A percentile compares a stretch with the other conserved stretches of the same genome.
Conservation (phyloP, 2,888 invertebrate species). For the Caenorhabditis parvicauda region DNA sequence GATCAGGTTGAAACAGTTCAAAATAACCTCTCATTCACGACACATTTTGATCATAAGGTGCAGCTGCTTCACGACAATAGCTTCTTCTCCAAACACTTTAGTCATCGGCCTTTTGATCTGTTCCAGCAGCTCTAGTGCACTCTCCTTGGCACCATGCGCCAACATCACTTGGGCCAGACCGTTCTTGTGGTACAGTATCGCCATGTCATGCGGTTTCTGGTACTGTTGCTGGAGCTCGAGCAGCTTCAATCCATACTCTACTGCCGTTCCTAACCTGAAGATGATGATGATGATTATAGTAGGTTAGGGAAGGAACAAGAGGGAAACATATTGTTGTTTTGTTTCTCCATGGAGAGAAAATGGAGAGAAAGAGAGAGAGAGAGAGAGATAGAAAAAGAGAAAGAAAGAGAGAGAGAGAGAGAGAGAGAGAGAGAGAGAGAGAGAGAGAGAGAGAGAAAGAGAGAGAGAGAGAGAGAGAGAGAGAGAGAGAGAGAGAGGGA, state of each 20-base stretch:
- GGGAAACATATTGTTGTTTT: not conserved
- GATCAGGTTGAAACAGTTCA: too few relatives aligned
- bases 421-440: too few relatives aligned
- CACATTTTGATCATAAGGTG: too few relatives aligned
- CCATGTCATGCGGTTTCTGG: slow-evolving; percentile 11
- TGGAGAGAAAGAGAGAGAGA: too few relatives aligned
- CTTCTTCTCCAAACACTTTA: slow-evolving; percentile 5
- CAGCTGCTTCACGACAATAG: not conserved
- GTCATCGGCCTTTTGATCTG: slow-evolving; percentile 9
- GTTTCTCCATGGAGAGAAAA: too few relatives aligned
- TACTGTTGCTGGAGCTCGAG: slow-evolving; percentile 13
- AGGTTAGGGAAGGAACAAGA: too few relatives aligned
- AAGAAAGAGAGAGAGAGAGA: not conserved
- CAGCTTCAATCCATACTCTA: slow-evolving; percentile 7
- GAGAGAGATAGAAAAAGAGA: not conserved
- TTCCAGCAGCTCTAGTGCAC: slow-evolving; percentile 7
- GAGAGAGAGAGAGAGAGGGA: too few relatives aligned
- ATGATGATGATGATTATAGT: too few relatives aligned
- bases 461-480: too few relatives aligned
- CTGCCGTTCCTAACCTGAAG: slow-evolving; percentile 7
- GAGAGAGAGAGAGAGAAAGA: too few relatives aligned
- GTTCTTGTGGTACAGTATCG: slow-evolving; percentile 14
- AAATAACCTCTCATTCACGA: too few relatives aligned
- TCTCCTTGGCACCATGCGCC: slow-evolving; percentile 4
- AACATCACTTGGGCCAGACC: slow-evolving; percentile 8